Evolutionary conservation across 53 echinoderm and acorn worm species (phyloP).

Genomic region (Luidia sarsii): DNA sequence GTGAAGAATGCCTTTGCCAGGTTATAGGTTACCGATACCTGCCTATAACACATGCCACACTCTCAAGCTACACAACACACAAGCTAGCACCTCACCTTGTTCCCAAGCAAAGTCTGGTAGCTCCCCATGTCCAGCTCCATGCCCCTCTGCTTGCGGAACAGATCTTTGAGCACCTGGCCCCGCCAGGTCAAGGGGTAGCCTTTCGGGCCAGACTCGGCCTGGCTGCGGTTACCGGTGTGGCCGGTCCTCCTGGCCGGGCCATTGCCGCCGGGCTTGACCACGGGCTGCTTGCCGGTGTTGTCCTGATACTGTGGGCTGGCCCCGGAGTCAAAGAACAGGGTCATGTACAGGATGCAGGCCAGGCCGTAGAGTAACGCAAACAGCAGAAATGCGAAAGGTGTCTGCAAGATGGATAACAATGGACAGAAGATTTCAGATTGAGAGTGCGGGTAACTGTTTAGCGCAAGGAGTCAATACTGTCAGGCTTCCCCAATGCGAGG

Average conservation of each 20-base stretch:
- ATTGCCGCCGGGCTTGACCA: neutral
- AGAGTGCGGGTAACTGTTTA: too few species aligned
- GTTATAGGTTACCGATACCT: too few species aligned
- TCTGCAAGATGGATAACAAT: constrained; percentile 53
- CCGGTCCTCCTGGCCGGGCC: neutral
- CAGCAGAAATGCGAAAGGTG: constrained; percentile 62
- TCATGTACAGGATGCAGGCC: constrained; percentile 73
- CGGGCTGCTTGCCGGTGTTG: constrained; percentile 4
- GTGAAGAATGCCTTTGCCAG: too few species aligned
- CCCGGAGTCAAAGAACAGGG: constrained; percentile 67
- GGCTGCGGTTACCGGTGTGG: neutral
- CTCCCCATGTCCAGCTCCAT: constrained; percentile 26
- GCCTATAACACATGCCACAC: neutral
- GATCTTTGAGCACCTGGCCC: constrained; percentile 47
- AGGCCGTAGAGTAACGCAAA: constrained; percentile 79
- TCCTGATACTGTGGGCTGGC: constrained; percentile 26
- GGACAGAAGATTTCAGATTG: too few species aligned
- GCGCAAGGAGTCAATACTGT: too few species aligned
- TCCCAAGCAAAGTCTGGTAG: constrained; percentile 52
- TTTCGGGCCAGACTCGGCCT: neutral
- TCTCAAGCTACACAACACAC: neutral
- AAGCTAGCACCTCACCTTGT: constrained; percentile 41
- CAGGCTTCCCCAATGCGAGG: too few species aligned
- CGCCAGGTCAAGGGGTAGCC: constrained; percentile 25
- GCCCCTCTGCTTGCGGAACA: constrained; percentile 34